Conservation (phyloP, 2,113 vertebrate species). For the Malurus melanocephalus region DNA sequence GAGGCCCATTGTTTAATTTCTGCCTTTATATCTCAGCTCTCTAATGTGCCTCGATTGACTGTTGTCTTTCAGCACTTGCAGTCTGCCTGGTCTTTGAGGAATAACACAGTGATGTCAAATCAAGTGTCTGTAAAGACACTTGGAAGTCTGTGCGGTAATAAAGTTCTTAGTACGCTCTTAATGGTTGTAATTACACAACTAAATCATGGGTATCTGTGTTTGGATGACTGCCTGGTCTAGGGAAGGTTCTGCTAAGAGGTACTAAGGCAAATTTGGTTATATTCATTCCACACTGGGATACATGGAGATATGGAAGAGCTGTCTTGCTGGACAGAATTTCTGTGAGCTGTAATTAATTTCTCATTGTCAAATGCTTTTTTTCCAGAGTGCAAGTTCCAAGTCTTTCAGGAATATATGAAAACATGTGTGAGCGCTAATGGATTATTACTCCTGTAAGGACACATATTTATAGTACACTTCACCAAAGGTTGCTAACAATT, state of each 20-base stretch:
- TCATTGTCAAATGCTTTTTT: background rate
- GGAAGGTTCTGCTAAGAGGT: background rate
- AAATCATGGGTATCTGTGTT: background rate
- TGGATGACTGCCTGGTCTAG: background rate
- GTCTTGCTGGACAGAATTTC: background rate
- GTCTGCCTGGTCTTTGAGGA: background rate
- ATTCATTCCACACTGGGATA: background rate
- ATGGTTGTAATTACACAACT: background rate
- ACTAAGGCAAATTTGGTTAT: background rate
- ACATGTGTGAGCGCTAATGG: background rate
- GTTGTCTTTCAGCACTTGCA: background rate
- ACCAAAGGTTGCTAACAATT: background rate
- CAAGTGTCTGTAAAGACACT: background rate
- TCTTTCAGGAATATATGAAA: background rate
- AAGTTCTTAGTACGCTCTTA: background rate
- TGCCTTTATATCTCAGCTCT: background rate
- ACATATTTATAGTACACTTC: accelerated
- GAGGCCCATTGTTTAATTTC: background rate
- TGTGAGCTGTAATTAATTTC: background rate
- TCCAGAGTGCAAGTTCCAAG: background rate
- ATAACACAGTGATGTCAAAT: background rate
- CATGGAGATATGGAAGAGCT: background rate
- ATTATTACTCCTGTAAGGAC: background rate
- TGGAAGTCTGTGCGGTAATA: background rate
- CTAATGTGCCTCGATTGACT: accelerated